phyloP scores from a whole-genome alignment of 2,113 vertebrate genomes.

The Myotis lucifugus region DNA sequence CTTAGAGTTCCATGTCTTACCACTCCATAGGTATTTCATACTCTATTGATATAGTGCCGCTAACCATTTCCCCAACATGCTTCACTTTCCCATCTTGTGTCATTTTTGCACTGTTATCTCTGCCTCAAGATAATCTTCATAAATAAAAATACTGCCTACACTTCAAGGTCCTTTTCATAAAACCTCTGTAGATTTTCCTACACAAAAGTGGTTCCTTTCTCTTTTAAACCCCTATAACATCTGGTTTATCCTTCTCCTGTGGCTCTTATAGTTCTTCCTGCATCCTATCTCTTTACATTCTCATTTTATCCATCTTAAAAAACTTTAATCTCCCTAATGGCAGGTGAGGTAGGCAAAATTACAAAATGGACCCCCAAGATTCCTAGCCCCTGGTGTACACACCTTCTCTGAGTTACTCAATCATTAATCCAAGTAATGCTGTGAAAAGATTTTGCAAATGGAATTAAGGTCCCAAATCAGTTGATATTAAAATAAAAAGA shows the following conservation, averaged over 20 bases:
- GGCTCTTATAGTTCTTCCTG: not conserved
- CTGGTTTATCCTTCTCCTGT: not conserved
- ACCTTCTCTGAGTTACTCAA: not conserved
- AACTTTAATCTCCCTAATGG: not conserved
- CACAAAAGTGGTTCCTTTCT: not conserved
- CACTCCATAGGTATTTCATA: not conserved
- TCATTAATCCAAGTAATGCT: not conserved
- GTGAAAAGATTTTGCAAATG: not conserved
- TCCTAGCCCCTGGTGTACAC: not conserved
- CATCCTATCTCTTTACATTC: not conserved
- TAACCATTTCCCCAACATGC: not conserved
- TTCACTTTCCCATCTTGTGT: not conserved
- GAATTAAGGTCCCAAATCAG: slow-evolving; percentile 49
- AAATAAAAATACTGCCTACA: not conserved
- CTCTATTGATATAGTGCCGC: not conserved
- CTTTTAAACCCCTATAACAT: not conserved
- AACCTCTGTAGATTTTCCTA: not conserved
- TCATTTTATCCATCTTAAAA: not conserved
- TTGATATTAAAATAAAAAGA: slow-evolving; percentile 20
- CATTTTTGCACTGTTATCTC: not conserved
- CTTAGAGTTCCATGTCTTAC: not conserved
- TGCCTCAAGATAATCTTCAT: not conserved
- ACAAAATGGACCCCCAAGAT: not conserved
- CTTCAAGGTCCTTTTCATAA: not conserved
- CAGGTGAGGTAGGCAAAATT: not conserved